Conservation (phyloP, 1,140 invertebrate species). For the Magallana angulata region DNA sequence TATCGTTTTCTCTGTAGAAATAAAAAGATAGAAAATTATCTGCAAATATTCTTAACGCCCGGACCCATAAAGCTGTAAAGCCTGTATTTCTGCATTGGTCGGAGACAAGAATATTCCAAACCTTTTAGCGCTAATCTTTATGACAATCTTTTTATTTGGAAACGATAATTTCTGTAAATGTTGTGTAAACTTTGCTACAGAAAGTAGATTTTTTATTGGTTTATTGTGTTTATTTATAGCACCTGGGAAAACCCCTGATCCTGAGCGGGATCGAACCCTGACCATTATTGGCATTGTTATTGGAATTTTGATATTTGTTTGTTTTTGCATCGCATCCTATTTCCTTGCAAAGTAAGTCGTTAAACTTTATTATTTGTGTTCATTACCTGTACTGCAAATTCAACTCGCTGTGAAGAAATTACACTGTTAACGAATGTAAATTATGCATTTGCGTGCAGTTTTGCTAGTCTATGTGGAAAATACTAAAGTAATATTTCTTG, state of each 20-base stretch:
- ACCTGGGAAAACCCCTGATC: background rate
- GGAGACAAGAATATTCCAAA: background rate
- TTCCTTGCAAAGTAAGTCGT: constrained; percentile 66
- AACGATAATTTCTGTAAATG: background rate
- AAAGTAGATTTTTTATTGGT: background rate
- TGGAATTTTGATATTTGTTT: constrained; percentile 66
- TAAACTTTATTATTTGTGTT: no score
- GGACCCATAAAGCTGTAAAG: background rate
- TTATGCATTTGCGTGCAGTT: no score
- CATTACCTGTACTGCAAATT: no score
- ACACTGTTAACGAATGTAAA: no score
- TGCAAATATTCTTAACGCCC: background rate
- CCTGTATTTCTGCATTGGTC: constrained; percentile 8
- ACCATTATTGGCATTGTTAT: constrained; percentile 65
- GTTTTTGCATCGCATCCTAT: constrained; percentile 65
- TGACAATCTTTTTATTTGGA: background rate
- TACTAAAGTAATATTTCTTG: no score
- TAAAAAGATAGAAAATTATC: background rate
- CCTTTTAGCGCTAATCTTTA: constrained; percentile 5
- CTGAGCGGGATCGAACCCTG: constrained; percentile 60
- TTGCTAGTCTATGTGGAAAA: no score
- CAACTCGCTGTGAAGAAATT: no score
- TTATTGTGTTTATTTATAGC: background rate
- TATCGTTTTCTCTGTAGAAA: background rate
- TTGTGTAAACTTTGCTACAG: background rate